Evolutionary conservation across 2,797 vertebrate species (phyloP).

Genomic region (Cossypha caffra): DNA sequence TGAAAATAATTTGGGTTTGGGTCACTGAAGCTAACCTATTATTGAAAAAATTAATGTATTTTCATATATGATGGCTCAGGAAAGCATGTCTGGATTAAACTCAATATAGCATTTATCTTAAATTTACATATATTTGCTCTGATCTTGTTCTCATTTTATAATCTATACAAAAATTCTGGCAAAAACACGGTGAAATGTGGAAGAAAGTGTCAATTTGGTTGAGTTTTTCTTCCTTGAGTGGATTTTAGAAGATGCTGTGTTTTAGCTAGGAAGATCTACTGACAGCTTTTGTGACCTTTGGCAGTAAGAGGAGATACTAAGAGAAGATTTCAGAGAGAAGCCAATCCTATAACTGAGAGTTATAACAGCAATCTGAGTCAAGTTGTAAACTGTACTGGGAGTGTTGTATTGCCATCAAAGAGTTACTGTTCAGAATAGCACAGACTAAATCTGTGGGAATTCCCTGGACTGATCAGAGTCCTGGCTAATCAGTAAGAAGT

Average conservation of each 20-base stretch:
- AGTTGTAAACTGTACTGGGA: neutral
- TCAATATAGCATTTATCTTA: neutral
- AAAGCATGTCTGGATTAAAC: neutral
- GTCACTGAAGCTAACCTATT: neutral
- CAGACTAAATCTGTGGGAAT: neutral
- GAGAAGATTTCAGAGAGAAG: neutral
- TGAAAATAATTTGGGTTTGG: conserved; percentile 10
- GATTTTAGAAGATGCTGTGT: neutral
- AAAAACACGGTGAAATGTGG: neutral
- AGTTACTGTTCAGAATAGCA: neutral
- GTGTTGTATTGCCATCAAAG: neutral
- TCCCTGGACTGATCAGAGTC: neutral
- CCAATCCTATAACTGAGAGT: neutral
- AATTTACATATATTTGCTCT: neutral
- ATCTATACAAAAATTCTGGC: neutral
- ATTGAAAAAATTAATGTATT: neutral
- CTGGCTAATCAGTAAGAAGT: neutral
- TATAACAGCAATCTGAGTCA: neutral
- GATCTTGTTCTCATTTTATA: neutral
- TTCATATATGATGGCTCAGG: no score
- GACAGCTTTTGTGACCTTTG: neutral
- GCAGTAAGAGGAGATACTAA: neutral
- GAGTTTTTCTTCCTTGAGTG: neutral
- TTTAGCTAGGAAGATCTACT: neutral
- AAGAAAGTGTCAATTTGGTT: neutral